Evolutionary conservation across 2,797 vertebrate species (phyloP), one percentile per base, ranked within the genome.

Genomic region (Sibirionetta formosa): DNA sequence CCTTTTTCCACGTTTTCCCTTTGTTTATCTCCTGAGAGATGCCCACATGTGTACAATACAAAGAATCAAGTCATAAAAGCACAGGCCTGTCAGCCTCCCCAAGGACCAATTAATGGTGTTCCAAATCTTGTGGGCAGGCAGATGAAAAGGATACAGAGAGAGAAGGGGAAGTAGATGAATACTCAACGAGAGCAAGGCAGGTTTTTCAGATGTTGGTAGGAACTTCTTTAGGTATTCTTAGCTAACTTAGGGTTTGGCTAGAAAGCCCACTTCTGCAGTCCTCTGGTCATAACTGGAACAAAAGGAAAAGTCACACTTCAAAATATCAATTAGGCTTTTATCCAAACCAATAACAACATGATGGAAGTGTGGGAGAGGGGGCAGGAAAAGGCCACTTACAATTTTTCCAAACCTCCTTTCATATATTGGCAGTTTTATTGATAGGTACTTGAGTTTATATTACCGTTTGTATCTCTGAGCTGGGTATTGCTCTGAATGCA

Each of bases 31-130:
- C 99, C 90, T 86, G 99, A 98, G 99, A 98, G 97, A 98, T 98
- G 98, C 97, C 98, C 98, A 98, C 98, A 98, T 98, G 98, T 98
- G 98, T 98, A 98, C 98, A 98, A 99, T 98, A 98, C 98, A 99
- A 98, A 98, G 98, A 98, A 98, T 96, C 96, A 95, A 98, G 98
- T 97, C 98, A 98, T 98, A 98, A 99, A 98, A 99, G 98, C 96
- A 46, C 97, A 98, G 96, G 98, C 98, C 99, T 98, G 98, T 97
- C 98, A 98, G 98, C 98, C 97, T 99, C 99, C 99, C 99, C 70
- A 93, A 99, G 99, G 99, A 99, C 99, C 99, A 99, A 99, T 99
- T 99, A 99, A 98, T 98, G 97, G 98, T 97, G 98, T 96, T 99
- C 98, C 98, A 99, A 98, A 99, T 99, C 99, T 99, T 97, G 97